Conservation (phyloP, 1,140 invertebrate genomes). For the Drosophila orena region DNA sequence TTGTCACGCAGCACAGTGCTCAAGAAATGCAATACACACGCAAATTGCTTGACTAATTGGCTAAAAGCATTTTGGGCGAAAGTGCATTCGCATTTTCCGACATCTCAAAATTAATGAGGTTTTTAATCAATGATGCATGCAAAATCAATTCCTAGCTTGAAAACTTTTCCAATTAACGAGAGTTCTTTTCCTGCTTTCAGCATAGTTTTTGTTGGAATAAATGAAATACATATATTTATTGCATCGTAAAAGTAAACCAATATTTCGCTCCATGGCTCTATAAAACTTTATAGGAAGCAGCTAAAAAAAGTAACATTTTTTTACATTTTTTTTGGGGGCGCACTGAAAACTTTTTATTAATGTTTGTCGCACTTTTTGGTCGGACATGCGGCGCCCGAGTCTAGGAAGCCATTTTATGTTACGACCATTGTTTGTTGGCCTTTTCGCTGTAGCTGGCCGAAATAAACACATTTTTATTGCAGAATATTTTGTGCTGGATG, state of each 20-base stretch:
- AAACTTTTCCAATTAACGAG: constrained; percentile 69
- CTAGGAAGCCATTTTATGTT: constrained; percentile 40
- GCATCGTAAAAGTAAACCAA: constrained; percentile 44
- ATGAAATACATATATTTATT: constrained; percentile 38
- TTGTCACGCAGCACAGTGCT: constrained; percentile 4
- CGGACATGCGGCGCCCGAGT: constrained; percentile 25
- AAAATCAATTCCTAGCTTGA: constrained; percentile 53
- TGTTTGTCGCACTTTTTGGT: constrained; percentile 25
- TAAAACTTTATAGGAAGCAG: constrained; percentile 24
- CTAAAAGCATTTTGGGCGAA: constrained; percentile 7
- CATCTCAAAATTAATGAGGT: constrained; percentile 23
- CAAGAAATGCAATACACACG: constrained; percentile 10
- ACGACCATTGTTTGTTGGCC: constrained; percentile 4
- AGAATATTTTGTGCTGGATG: constrained; percentile 25
- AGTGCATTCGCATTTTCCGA: constrained; percentile 4
- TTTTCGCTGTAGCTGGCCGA: constrained; percentile 1
- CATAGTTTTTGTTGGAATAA: constrained; percentile 4
- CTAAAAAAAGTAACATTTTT: constrained; percentile 15
- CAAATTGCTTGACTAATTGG: constrained; percentile 38
- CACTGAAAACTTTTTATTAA: constrained; percentile 36
- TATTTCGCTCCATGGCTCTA: constrained; percentile 26
- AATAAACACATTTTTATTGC: constrained; percentile 44
- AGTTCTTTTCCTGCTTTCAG: not conserved
- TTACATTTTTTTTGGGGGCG: not conserved
- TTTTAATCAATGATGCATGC: constrained; percentile 43